phyloP scores from a whole-genome alignment of 2,797 vertebrate genomes.

The Liasis olivaceus region DNA sequence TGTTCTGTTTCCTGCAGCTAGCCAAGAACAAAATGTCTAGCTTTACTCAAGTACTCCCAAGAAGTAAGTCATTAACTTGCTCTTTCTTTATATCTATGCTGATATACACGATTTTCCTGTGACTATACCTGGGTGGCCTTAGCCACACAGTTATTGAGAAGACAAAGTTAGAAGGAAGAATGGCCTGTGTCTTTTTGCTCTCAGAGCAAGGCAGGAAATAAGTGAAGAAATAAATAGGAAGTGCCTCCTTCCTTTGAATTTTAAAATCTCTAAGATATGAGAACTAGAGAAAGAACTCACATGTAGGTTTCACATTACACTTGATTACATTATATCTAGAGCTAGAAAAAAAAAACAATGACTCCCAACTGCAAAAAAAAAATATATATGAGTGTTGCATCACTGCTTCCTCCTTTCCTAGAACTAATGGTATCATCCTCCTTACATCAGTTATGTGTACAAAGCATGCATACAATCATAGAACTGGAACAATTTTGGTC shows the following conservation, averaged over 20 bases:
- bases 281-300: not conserved
- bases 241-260: not conserved
- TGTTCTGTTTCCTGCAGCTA: not conserved
- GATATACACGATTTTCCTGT: not conserved
- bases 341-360: not conserved
- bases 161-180: not conserved
- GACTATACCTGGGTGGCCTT: not conserved
- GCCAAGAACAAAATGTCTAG: not conserved
- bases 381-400: not conserved
- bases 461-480: not conserved
- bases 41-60: not conserved
- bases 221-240: not conserved
- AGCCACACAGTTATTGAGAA: not conserved
- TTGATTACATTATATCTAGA: not conserved
- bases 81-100: not conserved
- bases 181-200: not conserved
- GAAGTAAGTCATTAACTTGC: not conserved
- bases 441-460: not conserved
- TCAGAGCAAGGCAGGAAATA: not conserved
- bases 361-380: not conserved
- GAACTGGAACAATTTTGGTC: not conserved
- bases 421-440: slow-evolving; percentile 45
- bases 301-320: not conserved
- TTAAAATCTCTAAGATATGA: not conserved
- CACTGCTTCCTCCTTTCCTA: slow-evolving; percentile 25